Base-by-base conservation (phyloP, 2,113 vertebrate genomes). In the Ochotona princeps region DNA sequence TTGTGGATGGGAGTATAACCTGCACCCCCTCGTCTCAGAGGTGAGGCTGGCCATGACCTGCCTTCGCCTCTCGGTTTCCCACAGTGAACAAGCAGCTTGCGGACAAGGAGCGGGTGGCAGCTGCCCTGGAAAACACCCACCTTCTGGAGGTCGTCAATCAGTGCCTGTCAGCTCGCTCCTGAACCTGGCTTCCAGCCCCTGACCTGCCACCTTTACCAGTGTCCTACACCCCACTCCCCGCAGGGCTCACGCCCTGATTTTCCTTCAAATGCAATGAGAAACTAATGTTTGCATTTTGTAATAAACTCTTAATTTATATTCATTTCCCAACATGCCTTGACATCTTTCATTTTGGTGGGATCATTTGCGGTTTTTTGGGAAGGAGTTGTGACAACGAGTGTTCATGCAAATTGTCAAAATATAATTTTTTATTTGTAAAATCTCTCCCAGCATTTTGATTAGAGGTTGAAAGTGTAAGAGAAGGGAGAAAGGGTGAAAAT, bases 141-240 rank as follows among this genome's bases (percentile, higher is more conserved):
- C 98, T 99, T 73, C 97, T 99, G 96, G 99, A 99, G 97, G 99
- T 99, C 87, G 99, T 99, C 94, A 99, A 99, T 98, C 99, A 99
- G 97, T 99, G 99, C 93, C 97, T 99, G 88, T 97, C 98, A 28
- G 96, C 97, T 70, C 98, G 98, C 66, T 96, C 98, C 0, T 98
- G 94, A 97, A 7, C 78, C 90, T 7, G 79, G 7, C 65, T 91
- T 84, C 85, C 80, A 25, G 25, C n/a, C 54, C 51, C 72, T 15
- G 83, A 38, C 66, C 35, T 60, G 49, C 30, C 35, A 17, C 54
- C 54, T 54, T 44, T 25, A 47, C 67, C 13, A 25, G 25, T 61
- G 49, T 80, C 73, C 72, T 80, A 44, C 57, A 38, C 30, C 26
- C 57, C 65, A 67, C 25, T 20, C 49, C 38, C 38, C 38, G 38